Evolutionary conservation across 1,140 invertebrate species (phyloP).

Genomic region (Magallana gigas): DNA sequence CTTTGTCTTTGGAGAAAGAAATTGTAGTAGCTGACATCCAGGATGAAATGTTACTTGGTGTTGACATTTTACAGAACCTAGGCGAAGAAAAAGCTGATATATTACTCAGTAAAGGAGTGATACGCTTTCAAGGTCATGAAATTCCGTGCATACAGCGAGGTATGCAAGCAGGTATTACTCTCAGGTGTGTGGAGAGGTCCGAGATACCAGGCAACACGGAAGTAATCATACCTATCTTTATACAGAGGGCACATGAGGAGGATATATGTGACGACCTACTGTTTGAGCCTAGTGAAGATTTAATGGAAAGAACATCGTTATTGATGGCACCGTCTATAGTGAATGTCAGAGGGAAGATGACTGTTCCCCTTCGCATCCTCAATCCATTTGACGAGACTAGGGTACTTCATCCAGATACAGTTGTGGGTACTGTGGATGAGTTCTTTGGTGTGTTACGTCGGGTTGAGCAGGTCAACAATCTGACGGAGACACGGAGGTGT

Average conservation of each 20-base stretch:
- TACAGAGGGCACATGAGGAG: background rate
- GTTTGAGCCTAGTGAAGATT: background rate
- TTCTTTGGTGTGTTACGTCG: background rate
- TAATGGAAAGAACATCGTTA: background rate
- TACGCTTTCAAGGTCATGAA: slow-evolving; percentile 19
- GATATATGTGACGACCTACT: background rate
- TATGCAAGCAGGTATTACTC: slow-evolving; percentile 1
- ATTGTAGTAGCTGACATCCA: slow-evolving; percentile 1
- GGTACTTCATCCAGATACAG: background rate
- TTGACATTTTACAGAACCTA: slow-evolving; percentile 26
- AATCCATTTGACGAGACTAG: background rate
- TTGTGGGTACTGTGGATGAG: background rate
- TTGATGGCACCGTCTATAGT: background rate
- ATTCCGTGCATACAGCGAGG: slow-evolving; percentile 19
- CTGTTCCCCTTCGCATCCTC: background rate
- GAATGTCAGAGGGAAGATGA: background rate
- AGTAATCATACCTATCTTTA: background rate
- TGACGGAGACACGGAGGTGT: background rate
- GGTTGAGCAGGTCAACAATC: background rate
- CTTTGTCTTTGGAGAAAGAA: background rate
- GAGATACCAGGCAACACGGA: background rate
- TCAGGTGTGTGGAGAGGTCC: background rate
- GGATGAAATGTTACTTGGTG: slow-evolving; percentile 17
- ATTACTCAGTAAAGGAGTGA: background rate
- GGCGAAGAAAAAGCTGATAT: background rate